Evolutionary conservation across 1,140 invertebrate species (phyloP).

Genomic region (Tribolium madens): DNA sequence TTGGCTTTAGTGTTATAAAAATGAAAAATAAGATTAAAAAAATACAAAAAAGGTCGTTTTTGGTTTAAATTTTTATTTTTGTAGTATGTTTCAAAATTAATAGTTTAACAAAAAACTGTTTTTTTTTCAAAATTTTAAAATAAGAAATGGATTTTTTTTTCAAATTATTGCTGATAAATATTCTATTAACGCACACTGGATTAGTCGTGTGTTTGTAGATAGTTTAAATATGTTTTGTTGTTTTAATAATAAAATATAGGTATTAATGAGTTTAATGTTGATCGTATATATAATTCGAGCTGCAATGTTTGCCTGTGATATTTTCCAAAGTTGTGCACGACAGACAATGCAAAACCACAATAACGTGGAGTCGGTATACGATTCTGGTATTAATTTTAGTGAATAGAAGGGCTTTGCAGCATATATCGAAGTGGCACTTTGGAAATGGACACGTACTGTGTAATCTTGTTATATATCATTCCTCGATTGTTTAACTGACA

Average conservation of each 20-base stretch:
- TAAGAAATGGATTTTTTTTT: too few relatives aligned
- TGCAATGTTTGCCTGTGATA: not conserved
- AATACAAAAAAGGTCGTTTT: too few relatives aligned
- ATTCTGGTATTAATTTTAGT: conserved; percentile 23
- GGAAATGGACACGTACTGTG: conserved; percentile 10
- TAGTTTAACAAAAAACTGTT: too few relatives aligned
- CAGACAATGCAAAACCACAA: conserved; percentile 14
- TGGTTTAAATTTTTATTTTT: too few relatives aligned
- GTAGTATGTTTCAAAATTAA: too few relatives aligned
- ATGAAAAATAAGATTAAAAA: too few relatives aligned
- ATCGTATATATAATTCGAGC: not conserved
- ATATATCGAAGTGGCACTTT: conserved; percentile 18
- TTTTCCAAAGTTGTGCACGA: not conserved
- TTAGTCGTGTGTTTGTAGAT: too few relatives aligned
- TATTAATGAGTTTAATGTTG: too few relatives aligned
- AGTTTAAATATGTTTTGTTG: not conserved
- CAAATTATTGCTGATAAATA: too few relatives aligned
- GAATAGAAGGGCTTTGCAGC: conserved; percentile 14
- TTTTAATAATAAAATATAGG: not conserved
- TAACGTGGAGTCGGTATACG: not conserved
- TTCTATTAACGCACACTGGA: too few relatives aligned
- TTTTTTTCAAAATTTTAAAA: too few relatives aligned
- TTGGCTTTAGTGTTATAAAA: too few relatives aligned
- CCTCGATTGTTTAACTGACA: conserved; percentile 5
- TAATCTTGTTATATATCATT: conserved; percentile 35